These are phyloP conservation scores for Ceratosolen solmsi DNA, from an alignment of 1,140 invertebrate species.

Conservation along the genomic window DNA sequence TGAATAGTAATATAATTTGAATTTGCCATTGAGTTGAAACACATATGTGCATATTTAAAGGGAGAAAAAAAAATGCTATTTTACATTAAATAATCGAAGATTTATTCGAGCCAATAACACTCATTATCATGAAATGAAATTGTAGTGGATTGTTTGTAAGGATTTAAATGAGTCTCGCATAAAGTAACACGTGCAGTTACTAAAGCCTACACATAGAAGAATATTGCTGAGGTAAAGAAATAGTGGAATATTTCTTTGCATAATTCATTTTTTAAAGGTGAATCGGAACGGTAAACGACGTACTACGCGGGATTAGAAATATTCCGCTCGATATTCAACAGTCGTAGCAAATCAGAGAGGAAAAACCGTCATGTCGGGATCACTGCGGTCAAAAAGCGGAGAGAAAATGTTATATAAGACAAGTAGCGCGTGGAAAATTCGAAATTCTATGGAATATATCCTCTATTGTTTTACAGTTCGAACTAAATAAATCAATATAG, in stretches of 20 bases:
- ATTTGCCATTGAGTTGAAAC: no score
- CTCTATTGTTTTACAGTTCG: neutral
- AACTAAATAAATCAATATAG: no score
- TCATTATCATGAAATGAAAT: no score
- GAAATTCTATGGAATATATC: constrained; percentile 9
- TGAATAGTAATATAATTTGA: no score
- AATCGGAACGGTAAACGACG: neutral
- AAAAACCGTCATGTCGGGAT: neutral
- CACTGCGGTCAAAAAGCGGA: neutral
- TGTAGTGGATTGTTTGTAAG: no score
- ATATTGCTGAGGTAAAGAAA: neutral
- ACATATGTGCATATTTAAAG: no score
- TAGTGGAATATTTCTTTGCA: neutral
- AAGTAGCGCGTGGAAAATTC: neutral
- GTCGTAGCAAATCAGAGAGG: constrained; percentile 36
- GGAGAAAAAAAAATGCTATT: no score
- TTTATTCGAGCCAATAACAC: no score
- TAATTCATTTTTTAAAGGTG: constrained; percentile 32
- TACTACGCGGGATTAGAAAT: constrained; percentile 36
- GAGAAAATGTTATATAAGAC: constrained; percentile 11
- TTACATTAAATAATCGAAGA: no score
- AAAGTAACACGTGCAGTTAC: no score
- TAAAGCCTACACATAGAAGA: neutral
- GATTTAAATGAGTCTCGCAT: no score
- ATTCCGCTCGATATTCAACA: constrained; percentile 47